Evolutionary conservation across 1,140 invertebrate species (phyloP), one percentile per base, ranked within the genome.

Genomic region (Sitophilus oryzae): DNA sequence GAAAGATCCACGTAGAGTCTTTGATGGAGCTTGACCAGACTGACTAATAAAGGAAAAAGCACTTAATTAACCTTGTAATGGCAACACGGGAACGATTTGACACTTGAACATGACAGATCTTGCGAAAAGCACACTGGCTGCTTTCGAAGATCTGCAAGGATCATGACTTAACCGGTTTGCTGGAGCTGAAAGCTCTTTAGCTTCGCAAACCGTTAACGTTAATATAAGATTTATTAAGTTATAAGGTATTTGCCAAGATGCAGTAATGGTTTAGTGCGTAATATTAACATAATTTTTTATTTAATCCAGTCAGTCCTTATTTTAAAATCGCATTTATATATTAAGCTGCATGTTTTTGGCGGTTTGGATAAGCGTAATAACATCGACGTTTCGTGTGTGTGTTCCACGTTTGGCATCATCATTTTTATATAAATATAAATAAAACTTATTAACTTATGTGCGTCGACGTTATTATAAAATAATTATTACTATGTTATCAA

Each of bases 171-270:
- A 53, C 25, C 9, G 30, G 52, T 55, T 55, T 55, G 37, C 20
- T 16, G 20, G 5, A 35, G 52, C 47, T 55, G 44, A 43, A 16
- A 45, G 38, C 46, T 23, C 34, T 41, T 47, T 45, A 55, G 37
- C 52, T 47, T 30, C 5, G 25, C 11, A 11, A 30, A 30, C 25
- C 11, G 5, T 30, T 30, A 30, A 45, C 43, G 43, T 54, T 54
- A 52, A 54, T 54, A 47, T 54, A 47, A 54, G 52, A 46, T 56
- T 49, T 54, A 2, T 45, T 45, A 45, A 43, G 42, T 43, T 56
- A 43, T 56, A 56, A 56, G 45, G 47, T 56, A 56, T 56, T 50
- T 56, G 47, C 53, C 45, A 55, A 49, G 37, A 49, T 48, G 45
- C 44, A 49, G 41, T 48, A 55, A 41, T 49, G 46, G 52, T 48